Conservation (phyloP, 1,140 invertebrate species). For the silkworm (Bombyx mori) region DNA sequence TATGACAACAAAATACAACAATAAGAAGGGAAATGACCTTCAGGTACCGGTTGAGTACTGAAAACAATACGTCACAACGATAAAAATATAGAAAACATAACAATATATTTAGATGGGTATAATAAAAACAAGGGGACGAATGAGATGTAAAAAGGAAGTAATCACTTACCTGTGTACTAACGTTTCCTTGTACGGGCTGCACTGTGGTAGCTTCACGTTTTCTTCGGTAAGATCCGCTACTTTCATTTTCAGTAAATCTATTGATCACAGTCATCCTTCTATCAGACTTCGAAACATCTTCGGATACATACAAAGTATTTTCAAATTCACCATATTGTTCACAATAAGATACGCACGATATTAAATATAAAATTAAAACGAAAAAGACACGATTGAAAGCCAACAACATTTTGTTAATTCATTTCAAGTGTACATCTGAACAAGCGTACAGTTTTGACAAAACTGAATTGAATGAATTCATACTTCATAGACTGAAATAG, state of each 20-base stretch:
- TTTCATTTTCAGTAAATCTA: slow-evolving; percentile 25
- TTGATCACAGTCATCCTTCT: slow-evolving; percentile 43
- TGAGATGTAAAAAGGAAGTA: slow-evolving; percentile 51
- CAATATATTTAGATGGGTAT: slow-evolving; percentile 4
- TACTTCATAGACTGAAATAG: not conserved
- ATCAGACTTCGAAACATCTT: slow-evolving; percentile 20
- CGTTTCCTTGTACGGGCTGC: slow-evolving; percentile 40
- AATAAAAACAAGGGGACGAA: slow-evolving; percentile 36
- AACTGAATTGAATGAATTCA: slow-evolving; percentile 18
- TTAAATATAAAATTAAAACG: slow-evolving; percentile 34
- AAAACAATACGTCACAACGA: slow-evolving; percentile 23
- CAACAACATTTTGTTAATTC: slow-evolving; percentile 63
- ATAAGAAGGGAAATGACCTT: not conserved
- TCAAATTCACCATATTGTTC: slow-evolving; percentile 36
- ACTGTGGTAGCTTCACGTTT: slow-evolving; percentile 49
- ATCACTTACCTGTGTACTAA: slow-evolving; percentile 61
- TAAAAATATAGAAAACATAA: slow-evolving; percentile 42
- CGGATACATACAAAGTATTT: slow-evolving; percentile 49
- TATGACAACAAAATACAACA: too few relatives aligned
- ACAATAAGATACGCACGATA: slow-evolving; percentile 37
- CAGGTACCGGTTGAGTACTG: slow-evolving; percentile 9
- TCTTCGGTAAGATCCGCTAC: slow-evolving; percentile 32
- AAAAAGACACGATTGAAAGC: slow-evolving; percentile 41
- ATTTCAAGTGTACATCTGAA: slow-evolving; percentile 31
- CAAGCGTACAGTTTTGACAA: slow-evolving; percentile 28